Base-by-base conservation (phyloP, 2,888 invertebrate species). In the Neoaliturus tenellus region DNA sequence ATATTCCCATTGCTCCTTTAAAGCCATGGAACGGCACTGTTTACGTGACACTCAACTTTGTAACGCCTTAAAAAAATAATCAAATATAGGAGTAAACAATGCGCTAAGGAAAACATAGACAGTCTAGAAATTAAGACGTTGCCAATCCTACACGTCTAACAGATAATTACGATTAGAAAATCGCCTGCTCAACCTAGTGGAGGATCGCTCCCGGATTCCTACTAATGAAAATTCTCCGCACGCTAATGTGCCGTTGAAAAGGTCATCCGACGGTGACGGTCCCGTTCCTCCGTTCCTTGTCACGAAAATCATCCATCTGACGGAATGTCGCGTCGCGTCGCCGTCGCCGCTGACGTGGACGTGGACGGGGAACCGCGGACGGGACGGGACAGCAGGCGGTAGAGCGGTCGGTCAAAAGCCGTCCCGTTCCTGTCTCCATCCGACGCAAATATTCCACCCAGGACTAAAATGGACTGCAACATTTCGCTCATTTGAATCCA, bases 281-380 rank as follows among this genome's bases (percentile, higher is more conserved):
- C 31, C 75, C 62, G 67, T 75, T 58, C 58, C 58, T 25, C 20
- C 75, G 75, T 58, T 78, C 78, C 83, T 78, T 5, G 81, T 81
- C 81, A 69, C 81, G 69, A 81, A 81, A 81, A 81, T 81, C 69
- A 81, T 81, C 69, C 31, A 51, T 39, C 69, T 81, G 81, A 81
- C 81, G 81, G 81, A 81, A 81, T 81, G 62, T 62, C 62, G 62
- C 6, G 48, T 17, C 78, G 23, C 55, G 62, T 62, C 62, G 28
- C 62, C 31, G 23, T 48, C 48, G 12, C 48, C 48, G 48, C n/a
- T 55, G 55, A 55, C 55, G 23, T 23, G 5, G 23, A 55, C 20
- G 55, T 55, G 23, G 8, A 55, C 55, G 48, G 14, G 48, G 14
- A 17, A 25, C 55, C 35, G 62, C 28, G 20, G 1, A 12, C 23